These are phyloP conservation scores for Stenopsyche tienmushanensis DNA, from an alignment of 1,140 invertebrate genomes.

Conservation along the genomic window DNA sequence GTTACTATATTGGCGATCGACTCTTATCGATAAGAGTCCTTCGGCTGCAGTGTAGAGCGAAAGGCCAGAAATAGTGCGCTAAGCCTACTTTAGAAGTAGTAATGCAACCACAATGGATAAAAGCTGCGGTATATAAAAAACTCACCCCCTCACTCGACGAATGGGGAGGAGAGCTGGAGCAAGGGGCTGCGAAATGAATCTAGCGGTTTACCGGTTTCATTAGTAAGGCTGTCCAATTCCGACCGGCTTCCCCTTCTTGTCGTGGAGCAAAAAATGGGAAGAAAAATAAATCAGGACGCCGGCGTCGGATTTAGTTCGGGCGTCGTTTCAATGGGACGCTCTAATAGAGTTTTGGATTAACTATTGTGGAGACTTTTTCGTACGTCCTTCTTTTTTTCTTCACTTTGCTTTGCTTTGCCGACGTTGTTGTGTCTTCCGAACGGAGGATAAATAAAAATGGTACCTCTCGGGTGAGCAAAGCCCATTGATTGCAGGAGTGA, in stretches of 20 bases:
- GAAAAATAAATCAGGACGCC: conserved; percentile 40
- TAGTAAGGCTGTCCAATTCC: conserved; percentile 43
- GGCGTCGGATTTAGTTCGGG: conserved; percentile 37
- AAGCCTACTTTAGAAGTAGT: conserved; percentile 20
- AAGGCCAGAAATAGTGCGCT: conserved; percentile 9
- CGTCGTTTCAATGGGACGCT: conserved; percentile 39
- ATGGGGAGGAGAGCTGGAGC: conserved; percentile 17
- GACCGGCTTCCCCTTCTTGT: conserved; percentile 25
- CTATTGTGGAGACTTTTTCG: conserved; percentile 38
- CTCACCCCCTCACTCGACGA: conserved; percentile 22
- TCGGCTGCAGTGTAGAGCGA: too few relatives aligned
- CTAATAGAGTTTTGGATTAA: conserved; percentile 43
- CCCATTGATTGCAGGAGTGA: conserved; percentile 2
- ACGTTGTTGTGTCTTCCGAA: conserved; percentile 8
- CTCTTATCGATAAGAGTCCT: too few relatives aligned
- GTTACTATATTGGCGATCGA: too few relatives aligned
- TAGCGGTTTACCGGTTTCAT: conserved; percentile 43
- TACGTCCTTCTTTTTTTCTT: conserved; percentile 12
- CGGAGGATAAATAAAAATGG: conserved; percentile 23
- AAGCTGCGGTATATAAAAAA: conserved; percentile 31
- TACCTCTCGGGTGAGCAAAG: neutral
- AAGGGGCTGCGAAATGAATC: conserved; percentile 40
- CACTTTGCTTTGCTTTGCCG: conserved; percentile 3
- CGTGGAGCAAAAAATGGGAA: conserved; percentile 36
- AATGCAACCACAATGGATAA: conserved; percentile 20